Evolutionary conservation across 2,888 invertebrate genomes (phyloP), one percentile per base, ranked within the genome.

Genomic region (Folsomia candida): DNA sequence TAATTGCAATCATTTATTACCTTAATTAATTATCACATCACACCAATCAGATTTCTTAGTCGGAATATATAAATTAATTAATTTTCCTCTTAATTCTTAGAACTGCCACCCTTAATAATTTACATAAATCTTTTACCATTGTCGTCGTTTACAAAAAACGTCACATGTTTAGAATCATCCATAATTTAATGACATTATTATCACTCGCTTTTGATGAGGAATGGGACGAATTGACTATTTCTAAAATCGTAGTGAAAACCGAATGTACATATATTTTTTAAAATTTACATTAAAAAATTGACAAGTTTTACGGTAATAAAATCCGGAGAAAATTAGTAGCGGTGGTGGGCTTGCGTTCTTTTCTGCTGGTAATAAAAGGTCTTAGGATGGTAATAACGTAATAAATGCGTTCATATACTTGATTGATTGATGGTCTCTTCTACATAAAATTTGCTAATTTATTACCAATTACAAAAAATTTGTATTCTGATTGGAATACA

Each of bases 381-480:
- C n/a, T n/a, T n/a, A n/a, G n/a, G n/a, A n/a, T n/a, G n/a, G n/a
- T n/a, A n/a, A n/a, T n/a, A n/a, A n/a, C n/a, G n/a, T n/a, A n/a
- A n/a, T n/a, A n/a, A n/a, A n/a, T n/a, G n/a, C n/a, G n/a, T n/a
- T n/a, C n/a, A n/a, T 54, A 20, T 20, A 14, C 20, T 20, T 54
- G 54, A 54, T 54, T 54, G 54, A 54, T 54, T 54, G 54, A 54
- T 54, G 54, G 54, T 54, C 54, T 54, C 54, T 54, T 54, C 54
- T 54, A 20, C 47, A 18, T 47, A 18, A 47, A 11, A 18, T 11
- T 47, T 47, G 47, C 47, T 47, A 47, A 11, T 47, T 47, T 18
- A 47, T 11, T 47, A 11, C 9, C 47, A 47, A 11, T 47, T 47
- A 47, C 47, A 11, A 47, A 11, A 47, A 18, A n/a, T n/a, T n/a